Evolutionary conservation across 2,797 vertebrate species (phyloP).

Genomic region (Molossus molossus): DNA sequence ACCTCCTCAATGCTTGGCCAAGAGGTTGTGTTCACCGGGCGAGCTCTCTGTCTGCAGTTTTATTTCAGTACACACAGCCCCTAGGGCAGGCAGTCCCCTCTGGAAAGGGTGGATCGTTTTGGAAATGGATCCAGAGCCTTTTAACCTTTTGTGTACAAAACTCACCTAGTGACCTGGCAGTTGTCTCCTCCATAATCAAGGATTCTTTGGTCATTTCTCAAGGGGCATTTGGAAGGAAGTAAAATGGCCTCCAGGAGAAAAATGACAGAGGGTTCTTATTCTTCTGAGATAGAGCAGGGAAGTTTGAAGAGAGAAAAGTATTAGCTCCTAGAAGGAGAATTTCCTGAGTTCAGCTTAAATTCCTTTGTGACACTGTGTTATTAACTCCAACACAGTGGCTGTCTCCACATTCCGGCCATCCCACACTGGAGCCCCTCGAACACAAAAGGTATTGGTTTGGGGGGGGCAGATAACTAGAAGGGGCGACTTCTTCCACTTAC

Average conservation of each 20-base stretch:
- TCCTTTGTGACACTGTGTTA: conserved; percentile 84
- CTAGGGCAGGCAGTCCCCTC: neutral
- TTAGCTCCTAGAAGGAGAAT: conserved; percentile 61
- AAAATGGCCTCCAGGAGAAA: neutral
- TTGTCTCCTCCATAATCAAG: neutral
- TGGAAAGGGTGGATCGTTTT: neutral
- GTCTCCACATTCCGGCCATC: conserved; percentile 77
- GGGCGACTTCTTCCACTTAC: neutral
- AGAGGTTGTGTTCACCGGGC: neutral
- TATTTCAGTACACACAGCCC: neutral
- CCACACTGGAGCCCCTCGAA: conserved; percentile 30
- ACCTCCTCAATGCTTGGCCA: neutral
- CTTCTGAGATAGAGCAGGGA: conserved; percentile 66
- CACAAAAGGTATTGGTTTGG: conserved; percentile 67
- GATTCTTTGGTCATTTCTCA: conserved; percentile 31
- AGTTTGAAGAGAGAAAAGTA: conserved; percentile 63
- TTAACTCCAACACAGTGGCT: conserved; percentile 58
- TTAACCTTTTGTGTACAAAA: conserved; percentile 19
- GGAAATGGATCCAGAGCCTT: conserved; percentile 22
- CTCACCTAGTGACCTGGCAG: conserved; percentile 38
- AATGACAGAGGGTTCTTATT: conserved; percentile 58
- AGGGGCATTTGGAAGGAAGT: conserved; percentile 47
- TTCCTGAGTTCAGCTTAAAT: conserved; percentile 79
- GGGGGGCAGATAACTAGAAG: neutral
- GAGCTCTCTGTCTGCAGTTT: neutral